A percentile compares a stretch with the other conserved stretches of the same genome.
Evolutionary conservation across 2,888 invertebrate species (phyloP).

Genomic region (Drosophila recens): DNA sequence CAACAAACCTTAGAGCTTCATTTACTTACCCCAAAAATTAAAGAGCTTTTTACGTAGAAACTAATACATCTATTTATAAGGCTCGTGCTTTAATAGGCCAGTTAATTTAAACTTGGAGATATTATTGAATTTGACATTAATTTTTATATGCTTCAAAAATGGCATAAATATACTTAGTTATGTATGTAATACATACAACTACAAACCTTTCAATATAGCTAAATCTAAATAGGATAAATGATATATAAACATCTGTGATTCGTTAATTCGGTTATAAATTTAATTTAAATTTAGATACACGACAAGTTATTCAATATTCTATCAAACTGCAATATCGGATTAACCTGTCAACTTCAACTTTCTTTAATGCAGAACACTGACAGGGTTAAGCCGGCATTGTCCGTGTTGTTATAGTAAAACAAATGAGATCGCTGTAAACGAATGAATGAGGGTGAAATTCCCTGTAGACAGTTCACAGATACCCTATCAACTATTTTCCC

Average conservation of each 20-base stretch:
- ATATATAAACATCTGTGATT: background rate
- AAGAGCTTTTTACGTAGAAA: conserved; percentile 4
- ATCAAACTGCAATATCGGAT: conserved; percentile 12
- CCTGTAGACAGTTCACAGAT: too few species aligned
- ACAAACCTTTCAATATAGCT: too few species aligned
- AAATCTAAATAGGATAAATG: background rate
- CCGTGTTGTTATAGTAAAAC: conserved; percentile 10
- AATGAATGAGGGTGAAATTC: background rate
- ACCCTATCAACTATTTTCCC: background rate
- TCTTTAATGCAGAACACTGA: background rate
- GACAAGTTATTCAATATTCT: background rate
- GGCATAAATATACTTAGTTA: too few species aligned
- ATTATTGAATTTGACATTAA: background rate
- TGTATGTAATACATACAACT: too few species aligned
- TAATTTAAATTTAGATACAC: conserved; percentile 2
- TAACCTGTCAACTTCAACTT: conserved; percentile 8
- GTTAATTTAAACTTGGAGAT: background rate
- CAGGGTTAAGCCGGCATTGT: conserved; percentile 12
- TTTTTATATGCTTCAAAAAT: background rate
- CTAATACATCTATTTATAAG: conserved; percentile 1
- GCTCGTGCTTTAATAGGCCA: background rate
- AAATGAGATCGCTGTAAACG: background rate
- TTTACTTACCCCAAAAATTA: conserved; percentile 16
- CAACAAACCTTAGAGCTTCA: conserved; percentile 64
- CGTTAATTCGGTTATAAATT: background rate